Evolutionary conservation across 2,797 vertebrate species (phyloP).

Genomic region (Cyprinella venusta): DNA sequence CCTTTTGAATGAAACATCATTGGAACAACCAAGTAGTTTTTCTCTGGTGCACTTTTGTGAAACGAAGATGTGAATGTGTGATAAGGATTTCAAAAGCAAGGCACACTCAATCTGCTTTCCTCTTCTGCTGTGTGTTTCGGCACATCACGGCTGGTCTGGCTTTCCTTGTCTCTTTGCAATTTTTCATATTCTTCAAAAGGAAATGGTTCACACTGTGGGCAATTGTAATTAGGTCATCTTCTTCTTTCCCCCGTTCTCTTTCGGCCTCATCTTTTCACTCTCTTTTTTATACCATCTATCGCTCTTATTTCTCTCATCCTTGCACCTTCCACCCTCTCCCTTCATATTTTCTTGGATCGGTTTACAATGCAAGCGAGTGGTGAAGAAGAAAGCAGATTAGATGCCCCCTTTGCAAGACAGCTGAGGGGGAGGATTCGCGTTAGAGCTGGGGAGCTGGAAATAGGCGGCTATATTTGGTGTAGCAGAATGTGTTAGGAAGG

Average conservation of each 20-base stretch:
- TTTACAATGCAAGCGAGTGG: conserved; percentile 58
- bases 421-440: conserved; percentile 66
- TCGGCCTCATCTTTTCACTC: conserved; percentile 37
- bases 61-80: conserved; percentile 35
- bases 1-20: conserved; percentile 23
- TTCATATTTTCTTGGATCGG: conserved; percentile 59
- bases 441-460: conserved; percentile 65
- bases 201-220: conserved; percentile 57
- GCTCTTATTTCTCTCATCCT: conserved; percentile 43
- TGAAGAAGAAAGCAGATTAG: conserved; percentile 63
- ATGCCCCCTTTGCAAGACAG: conserved; percentile 61
- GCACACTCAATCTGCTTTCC: conserved; percentile 21
- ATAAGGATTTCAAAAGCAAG: conserved; percentile 56
- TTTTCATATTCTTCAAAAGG: conserved; percentile 58
- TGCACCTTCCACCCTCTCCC: conserved; percentile 47
- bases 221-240: conserved; percentile 60
- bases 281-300: conserved; percentile 36
- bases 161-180: conserved; percentile 52
- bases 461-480: conserved; percentile 69
- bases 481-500: conserved; percentile 57
- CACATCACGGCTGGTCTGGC: conserved; percentile 52
- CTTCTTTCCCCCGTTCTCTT: conserved; percentile 33
- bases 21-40: conserved; percentile 12
- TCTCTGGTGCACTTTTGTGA: conserved; percentile 24
- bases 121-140: conserved; percentile 45